phyloP scores from a whole-genome alignment of 2,888 invertebrate species.

The Brachycybe producta region DNA sequence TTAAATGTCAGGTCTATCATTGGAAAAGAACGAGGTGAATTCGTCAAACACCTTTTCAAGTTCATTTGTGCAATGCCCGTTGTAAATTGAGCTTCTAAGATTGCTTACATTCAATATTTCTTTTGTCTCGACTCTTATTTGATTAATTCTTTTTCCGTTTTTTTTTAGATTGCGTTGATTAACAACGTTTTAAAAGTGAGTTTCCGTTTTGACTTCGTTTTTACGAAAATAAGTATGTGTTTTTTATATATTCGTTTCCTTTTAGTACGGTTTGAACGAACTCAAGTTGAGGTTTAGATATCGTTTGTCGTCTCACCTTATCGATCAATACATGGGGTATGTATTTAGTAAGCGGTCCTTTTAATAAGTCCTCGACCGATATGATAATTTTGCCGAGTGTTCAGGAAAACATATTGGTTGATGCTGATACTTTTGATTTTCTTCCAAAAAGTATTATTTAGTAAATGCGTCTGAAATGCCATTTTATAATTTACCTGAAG shows the following conservation, averaged over 20 bases:
- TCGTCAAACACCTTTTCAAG: slow-evolving; percentile 57
- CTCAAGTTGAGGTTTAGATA: slow-evolving; percentile 79
- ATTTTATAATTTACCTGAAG: too few species aligned
- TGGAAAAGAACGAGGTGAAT: slow-evolving; percentile 63
- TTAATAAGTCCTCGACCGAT: too few species aligned
- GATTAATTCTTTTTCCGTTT: slow-evolving; percentile 22
- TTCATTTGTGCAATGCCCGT: slow-evolving; percentile 77
- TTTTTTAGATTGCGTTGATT: slow-evolving; percentile 71
- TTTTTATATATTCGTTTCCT: slow-evolving; percentile 13
- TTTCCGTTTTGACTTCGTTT: slow-evolving; percentile 17
- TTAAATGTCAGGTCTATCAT: slow-evolving; percentile 63
- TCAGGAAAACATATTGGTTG: too few species aligned
- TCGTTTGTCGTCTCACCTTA: slow-evolving; percentile 71
- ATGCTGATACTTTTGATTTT: too few species aligned
- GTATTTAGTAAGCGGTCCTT: slow-evolving; percentile 28
- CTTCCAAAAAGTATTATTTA: too few species aligned
- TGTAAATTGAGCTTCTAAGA: slow-evolving; percentile 41
- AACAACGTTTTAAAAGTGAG: slow-evolving; percentile 75
- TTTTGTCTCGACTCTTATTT: slow-evolving; percentile 4
- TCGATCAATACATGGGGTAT: slow-evolving; percentile 85
- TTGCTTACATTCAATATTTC: slow-evolving; percentile 9
- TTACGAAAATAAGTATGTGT: too few species aligned
- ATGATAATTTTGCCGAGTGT: too few species aligned
- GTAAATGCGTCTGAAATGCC: too few species aligned
- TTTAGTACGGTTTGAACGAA: slow-evolving; percentile 77